Percentiles rank a stretch among this genome's conserved stretches.
Evolutionary conservation across 2,797 vertebrate species (phyloP).

Genomic region (Karalla daura): DNA sequence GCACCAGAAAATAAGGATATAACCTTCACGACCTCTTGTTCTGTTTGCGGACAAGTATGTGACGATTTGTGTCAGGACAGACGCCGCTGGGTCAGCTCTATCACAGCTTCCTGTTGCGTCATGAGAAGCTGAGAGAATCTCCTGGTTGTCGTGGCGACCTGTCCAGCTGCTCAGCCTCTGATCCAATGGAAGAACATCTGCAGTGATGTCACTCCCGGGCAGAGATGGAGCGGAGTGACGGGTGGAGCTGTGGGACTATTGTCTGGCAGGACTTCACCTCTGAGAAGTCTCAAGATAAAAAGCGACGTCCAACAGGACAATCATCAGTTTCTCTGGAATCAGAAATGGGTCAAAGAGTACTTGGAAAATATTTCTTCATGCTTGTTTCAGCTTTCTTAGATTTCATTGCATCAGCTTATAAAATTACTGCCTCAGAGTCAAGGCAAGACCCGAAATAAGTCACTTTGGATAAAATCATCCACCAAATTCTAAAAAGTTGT

Average conservation of each 20-base stretch:
- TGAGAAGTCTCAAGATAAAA: constrained; percentile 24
- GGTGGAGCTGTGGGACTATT: constrained; percentile 29
- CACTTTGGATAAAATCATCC: no score
- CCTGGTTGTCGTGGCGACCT: constrained; percentile 29
- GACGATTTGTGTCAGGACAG: neutral
- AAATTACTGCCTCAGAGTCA: neutral
- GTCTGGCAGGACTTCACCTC: constrained; percentile 20
- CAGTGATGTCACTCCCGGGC: constrained; percentile 60
- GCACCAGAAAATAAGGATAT: no score
- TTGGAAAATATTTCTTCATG: constrained; percentile 17
- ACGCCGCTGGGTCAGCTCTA: neutral
- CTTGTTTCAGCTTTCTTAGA: constrained; percentile 23
- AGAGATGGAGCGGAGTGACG: constrained; percentile 12
- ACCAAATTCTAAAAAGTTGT: no score
- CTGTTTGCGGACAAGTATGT: neutral
- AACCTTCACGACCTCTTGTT: no score
- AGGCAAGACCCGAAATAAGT: no score
- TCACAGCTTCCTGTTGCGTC: constrained; percentile 2
- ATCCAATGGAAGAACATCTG: constrained; percentile 64
- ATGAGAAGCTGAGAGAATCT: constrained; percentile 33
- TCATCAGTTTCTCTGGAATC: constrained; percentile 22
- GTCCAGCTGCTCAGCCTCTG: constrained; percentile 56
- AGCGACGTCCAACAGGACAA: constrained; percentile 14
- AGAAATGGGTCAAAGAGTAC: constrained; percentile 48
- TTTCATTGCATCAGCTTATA: constrained; percentile 15